Base-by-base conservation (phyloP, 1,140 invertebrate genomes). In the Halyomorpha halys region DNA sequence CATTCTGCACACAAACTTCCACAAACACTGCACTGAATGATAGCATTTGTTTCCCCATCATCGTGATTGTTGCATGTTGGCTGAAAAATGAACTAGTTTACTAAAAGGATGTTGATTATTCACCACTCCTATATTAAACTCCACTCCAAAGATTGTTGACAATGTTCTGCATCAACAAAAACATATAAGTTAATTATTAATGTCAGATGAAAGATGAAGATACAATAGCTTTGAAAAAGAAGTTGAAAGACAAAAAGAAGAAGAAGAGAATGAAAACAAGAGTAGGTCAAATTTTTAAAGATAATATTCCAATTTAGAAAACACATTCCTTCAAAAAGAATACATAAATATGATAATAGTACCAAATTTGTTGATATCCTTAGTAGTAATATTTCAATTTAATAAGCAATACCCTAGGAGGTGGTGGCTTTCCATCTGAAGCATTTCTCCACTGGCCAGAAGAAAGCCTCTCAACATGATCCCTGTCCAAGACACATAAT, bases 41-140 rank as follows among this genome's bases (percentile, higher is more conserved):
- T 90, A 1, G 95, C 95, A 1, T 85, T 80, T 0, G 95, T 99
- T 72, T 92, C 86, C 1, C 91, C 91, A 74, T 99, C 96, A 73
- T 99, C 96, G 74, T 99, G 96, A 75, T 99, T 99, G 59, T 82
- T 87, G 77, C 96, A 99, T 34, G 87, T 86, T 8, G 87, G 87
- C 82, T 86, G 72, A 25, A 74, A 72, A 44, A 25, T 53, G 3
- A 53, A 23, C n/a, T 53, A 4, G 21, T 53, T 53, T 53, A n/a
- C n/a, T n/a, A 53, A 19, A 53, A 53, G 2, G 27, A 30, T 30
- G 27, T 30, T 30, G 27, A 30, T 30, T 30, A 3, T n/a, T n/a
- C n/a, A n/a, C n/a, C n/a, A n/a, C n/a, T n/a, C n/a, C n/a, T n/a
- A n/a, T n/a, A n/a, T n/a, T n/a, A n/a, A n/a, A n/a, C n/a, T n/a